Percentiles rank a stretch among this genome's conserved stretches.
Evolutionary conservation across 2,113 vertebrate species (phyloP).

Genomic region (Spea bombifrons): DNA sequence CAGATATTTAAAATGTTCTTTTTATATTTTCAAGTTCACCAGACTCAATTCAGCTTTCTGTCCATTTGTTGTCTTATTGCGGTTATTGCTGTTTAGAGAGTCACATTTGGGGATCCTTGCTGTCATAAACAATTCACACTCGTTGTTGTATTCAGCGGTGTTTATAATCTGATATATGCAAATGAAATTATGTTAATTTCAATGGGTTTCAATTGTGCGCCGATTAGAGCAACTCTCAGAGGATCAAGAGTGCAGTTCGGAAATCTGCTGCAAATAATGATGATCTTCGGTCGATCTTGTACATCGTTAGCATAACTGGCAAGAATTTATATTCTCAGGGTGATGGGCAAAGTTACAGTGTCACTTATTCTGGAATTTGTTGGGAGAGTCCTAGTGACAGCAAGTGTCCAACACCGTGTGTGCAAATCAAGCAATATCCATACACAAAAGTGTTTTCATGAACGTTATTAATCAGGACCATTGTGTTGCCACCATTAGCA

Average conservation of each 20-base stretch:
- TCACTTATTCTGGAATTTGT: too few species aligned
- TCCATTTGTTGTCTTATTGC: neutral
- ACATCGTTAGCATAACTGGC: too few species aligned
- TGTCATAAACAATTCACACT: neutral
- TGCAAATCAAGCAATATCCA: too few species aligned
- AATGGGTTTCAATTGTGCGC: neutral
- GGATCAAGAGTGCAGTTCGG: neutral
- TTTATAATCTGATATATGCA: neutral
- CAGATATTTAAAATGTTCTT: neutral
- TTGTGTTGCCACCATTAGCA: too few species aligned
- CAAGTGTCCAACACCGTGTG: too few species aligned
- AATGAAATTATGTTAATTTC: slow-evolving; percentile 7
- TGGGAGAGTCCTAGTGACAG: too few species aligned
- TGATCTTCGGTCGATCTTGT: too few species aligned
- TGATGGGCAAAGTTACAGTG: too few species aligned
- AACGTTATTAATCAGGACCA: too few species aligned
- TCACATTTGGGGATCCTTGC: neutral
- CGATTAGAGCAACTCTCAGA: neutral
- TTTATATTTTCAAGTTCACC: neutral
- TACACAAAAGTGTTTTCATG: too few species aligned
- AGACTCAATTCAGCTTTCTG: neutral
- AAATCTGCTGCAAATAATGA: neutral
- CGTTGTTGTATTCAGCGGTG: neutral
- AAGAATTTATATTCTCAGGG: too few species aligned
- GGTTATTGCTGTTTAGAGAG: neutral